Evolutionary conservation across 2,888 invertebrate species (phyloP).

Genomic region (Tachina grossa): DNA sequence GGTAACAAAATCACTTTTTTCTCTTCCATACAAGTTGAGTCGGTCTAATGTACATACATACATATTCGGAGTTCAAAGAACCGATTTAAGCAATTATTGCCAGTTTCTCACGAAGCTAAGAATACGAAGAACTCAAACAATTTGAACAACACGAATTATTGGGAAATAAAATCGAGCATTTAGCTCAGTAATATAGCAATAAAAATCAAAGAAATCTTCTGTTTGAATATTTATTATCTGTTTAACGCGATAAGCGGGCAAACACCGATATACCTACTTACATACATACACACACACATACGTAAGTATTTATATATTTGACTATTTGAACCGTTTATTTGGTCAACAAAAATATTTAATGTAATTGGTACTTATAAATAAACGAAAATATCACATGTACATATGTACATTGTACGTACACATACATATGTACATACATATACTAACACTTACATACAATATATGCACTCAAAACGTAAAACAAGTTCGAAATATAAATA

Average conservation of each 20-base stretch:
- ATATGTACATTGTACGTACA: not conserved
- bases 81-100: not conserved
- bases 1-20: no score
- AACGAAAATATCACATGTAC: constrained; percentile 3
- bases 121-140: not conserved
- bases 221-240: constrained; percentile 39
- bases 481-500: constrained; percentile 19
- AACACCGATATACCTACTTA: not conserved
- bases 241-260: constrained; percentile 27
- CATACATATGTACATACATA: not conserved
- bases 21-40: no score
- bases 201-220: constrained; percentile 21
- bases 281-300: not conserved
- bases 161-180: not conserved
- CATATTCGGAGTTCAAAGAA: not conserved
- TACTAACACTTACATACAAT: constrained; percentile 1
- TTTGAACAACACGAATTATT: not conserved
- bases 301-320: not conserved
- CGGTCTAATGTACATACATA: no score
- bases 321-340: constrained; percentile 52
- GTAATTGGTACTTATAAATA: constrained; percentile 24
- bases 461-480: not conserved
- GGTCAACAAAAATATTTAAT: constrained; percentile 34
- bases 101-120: not conserved
- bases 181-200: not conserved